These are phyloP conservation scores for Drosophila ercepeae DNA, from an alignment of 1,140 invertebrate species.

Conservation along the genomic window DNA sequence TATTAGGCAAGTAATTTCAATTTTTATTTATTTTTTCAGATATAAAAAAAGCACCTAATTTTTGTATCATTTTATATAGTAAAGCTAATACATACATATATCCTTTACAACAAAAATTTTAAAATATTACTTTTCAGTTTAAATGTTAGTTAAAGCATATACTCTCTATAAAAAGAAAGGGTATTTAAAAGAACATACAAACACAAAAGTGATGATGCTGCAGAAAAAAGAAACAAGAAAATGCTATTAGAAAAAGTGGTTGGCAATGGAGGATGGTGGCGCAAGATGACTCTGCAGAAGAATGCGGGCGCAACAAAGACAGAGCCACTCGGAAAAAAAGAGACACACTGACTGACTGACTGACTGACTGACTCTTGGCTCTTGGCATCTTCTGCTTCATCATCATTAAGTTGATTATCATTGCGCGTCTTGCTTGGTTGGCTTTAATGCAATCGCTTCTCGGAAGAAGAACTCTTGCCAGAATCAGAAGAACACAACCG, in stretches of 20 bases:
- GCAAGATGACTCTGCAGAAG: conserved; percentile 17
- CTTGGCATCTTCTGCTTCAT: conserved; percentile 45
- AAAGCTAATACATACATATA: too few relatives aligned
- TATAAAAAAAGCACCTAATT: too few relatives aligned
- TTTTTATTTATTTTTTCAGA: too few relatives aligned
- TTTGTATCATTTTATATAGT: too few relatives aligned
- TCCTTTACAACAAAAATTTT: too few relatives aligned
- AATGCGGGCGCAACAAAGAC: conserved; percentile 13
- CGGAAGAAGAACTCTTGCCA: conserved; percentile 53
- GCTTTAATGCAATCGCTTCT: conserved; percentile 62
- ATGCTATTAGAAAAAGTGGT: conserved; percentile 62
- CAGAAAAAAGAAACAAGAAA: conserved; percentile 72
- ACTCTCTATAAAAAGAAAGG: neutral
- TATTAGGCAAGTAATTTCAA: too few relatives aligned
- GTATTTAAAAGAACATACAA: conserved; percentile 22
- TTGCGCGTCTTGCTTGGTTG: conserved; percentile 13
- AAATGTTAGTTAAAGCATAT: too few relatives aligned
- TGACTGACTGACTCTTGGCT: conserved; percentile 27
- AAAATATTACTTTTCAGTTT: too few relatives aligned
- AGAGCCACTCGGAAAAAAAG: neutral
- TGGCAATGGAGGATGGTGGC: conserved; percentile 19
- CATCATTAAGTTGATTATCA: conserved; percentile 59
- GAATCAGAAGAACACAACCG: conserved; percentile 39
- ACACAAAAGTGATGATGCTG: conserved; percentile 66
- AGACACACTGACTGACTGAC: conserved; percentile 52